Percentiles rank a stretch among this genome's conserved stretches.
Conservation (phyloP, 2,113 vertebrate species). For the Grallaria varia region DNA sequence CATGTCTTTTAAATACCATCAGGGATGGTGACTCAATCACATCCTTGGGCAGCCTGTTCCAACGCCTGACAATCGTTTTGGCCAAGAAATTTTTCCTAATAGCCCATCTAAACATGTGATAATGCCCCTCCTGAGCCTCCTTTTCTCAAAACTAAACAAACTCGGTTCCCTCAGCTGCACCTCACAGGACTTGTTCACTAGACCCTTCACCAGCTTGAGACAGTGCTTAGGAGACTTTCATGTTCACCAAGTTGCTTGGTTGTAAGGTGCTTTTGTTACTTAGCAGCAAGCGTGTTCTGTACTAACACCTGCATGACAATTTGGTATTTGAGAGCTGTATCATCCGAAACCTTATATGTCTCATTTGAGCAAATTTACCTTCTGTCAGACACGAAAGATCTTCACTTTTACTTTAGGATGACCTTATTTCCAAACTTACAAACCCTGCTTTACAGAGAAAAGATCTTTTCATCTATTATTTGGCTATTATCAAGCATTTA, state of each 20-base stretch:
- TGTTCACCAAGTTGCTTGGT: not conserved
- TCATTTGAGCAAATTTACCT: conserved; percentile 13
- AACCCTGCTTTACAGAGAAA: not conserved
- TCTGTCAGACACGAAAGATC: not conserved
- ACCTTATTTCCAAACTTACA: not conserved
- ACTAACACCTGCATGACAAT: conserved; percentile 10
- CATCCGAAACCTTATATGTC: conserved; percentile 5
- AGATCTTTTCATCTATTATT: not conserved
- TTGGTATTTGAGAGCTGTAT: conserved; percentile 34
- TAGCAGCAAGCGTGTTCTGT: not conserved
- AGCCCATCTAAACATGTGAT: not conserved
- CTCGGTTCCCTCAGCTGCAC: not conserved
- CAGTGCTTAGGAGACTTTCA: not conserved
- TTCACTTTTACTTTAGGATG: conserved; percentile 3
- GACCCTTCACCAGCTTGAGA: not conserved
- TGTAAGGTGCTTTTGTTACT: not conserved
- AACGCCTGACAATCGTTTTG: not conserved
- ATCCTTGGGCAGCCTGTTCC: not conserved
- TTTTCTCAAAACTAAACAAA: not conserved
- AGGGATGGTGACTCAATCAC: not conserved
- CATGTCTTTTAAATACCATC: not conserved
- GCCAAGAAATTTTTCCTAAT: not conserved
- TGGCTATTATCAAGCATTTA: not conserved
- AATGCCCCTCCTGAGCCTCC: not conserved
- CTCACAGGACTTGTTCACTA: not conserved